Evolutionary conservation across 64 coral and sea anemone genomes (phyloP).

Genomic region (Cladopsammia gracilis): DNA sequence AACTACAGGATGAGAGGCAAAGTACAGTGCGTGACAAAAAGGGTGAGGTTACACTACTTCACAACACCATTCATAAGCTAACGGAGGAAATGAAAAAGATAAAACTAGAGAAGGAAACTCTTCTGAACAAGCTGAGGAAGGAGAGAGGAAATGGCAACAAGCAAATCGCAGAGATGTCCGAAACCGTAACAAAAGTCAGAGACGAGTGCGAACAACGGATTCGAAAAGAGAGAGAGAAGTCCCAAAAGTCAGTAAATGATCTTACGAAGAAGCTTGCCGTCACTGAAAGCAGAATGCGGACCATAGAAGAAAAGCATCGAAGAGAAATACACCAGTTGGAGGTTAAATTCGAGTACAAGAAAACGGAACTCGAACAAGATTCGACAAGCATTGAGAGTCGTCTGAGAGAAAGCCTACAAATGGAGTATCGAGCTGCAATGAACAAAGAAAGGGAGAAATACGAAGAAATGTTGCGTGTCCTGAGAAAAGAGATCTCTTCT

Average conservation of each 20-base stretch:
- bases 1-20: constrained; percentile 19
- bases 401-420: constrained; percentile 22
- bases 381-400: constrained; percentile 13
- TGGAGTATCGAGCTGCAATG: constrained; percentile 34
- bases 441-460: constrained; percentile 63
- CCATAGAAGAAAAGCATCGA: constrained; percentile 49
- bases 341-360: constrained; percentile 44
- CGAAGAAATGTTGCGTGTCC: constrained; percentile 48
- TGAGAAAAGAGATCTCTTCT: constrained; percentile 66
- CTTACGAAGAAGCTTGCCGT: constrained; percentile 12
- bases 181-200: background rate
- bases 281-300: constrained; percentile 25
- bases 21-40: background rate
- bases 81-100: constrained; percentile 54
- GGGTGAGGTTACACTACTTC: background rate
- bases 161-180: background rate
- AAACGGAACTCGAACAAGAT: constrained; percentile 10
- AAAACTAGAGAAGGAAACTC: constrained; percentile 38
- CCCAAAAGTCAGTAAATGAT: constrained; percentile 19
- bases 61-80: background rate
- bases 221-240: constrained; percentile 24
- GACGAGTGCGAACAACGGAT: constrained; percentile 29
- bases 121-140: constrained; percentile 28
- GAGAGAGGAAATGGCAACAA: background rate
- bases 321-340: constrained; percentile 12